Conservation (phyloP, 23 tunicate species). For the Aplidium turbinatum region DNA sequence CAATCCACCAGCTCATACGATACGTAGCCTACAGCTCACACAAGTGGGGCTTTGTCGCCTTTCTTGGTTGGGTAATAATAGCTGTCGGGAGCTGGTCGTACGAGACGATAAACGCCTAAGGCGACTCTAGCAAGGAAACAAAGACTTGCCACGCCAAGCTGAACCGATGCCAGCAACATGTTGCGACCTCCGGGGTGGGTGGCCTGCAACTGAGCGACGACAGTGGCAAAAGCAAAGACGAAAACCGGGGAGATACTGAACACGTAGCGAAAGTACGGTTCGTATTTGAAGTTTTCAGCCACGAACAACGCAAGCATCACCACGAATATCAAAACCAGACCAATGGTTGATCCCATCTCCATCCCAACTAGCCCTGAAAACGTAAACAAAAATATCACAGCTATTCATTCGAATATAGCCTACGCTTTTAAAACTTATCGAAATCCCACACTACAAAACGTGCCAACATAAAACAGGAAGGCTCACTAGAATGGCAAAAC, state of each 20-base stretch:
- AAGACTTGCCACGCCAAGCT: neutral
- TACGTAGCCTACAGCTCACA: no score
- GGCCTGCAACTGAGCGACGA: neutral
- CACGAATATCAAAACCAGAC: neutral
- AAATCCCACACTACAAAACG: no score
- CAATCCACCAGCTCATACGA: no score
- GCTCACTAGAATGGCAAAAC: no score
- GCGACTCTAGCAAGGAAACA: neutral
- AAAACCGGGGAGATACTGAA: conserved; percentile 44
- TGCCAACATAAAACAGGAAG: no score
- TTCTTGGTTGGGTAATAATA: no score
- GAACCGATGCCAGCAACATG: conserved; percentile 17
- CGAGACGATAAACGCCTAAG: neutral
- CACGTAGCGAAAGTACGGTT: conserved; percentile 32
- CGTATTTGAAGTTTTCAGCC: conserved; percentile 15
- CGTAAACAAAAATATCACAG: neutral
- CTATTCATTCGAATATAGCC: neutral
- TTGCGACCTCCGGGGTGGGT: conserved; percentile 3
- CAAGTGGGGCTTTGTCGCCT: no score
- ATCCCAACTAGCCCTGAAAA: conserved; percentile 1
- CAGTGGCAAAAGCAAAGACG: conserved; percentile 18
- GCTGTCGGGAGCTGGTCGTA: no score
- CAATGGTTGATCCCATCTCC: conserved; percentile 17
- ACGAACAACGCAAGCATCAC: conserved; percentile 27
- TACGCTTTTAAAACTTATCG: no score